A percentile compares a stretch with the other conserved stretches of the same genome.
These are phyloP conservation scores for Dinocampus coccinellae DNA, from an alignment of 2,888 invertebrate species.

Conservation along the genomic window DNA sequence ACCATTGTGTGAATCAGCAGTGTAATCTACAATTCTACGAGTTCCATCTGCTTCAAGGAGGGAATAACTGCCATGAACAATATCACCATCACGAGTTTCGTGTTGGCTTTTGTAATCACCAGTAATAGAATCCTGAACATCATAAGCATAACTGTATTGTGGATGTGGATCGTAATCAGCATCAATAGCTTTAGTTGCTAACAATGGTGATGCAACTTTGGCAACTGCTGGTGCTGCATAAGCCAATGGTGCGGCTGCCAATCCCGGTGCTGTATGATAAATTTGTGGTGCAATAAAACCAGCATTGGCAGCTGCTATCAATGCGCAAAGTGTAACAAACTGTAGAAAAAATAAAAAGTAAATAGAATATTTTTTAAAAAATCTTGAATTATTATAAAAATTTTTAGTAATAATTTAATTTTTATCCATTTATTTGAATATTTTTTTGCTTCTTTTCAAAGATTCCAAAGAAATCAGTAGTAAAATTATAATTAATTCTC, in stretches of 20 bases:
- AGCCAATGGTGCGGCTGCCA: constrained; percentile 59
- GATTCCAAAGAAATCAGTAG: too few relatives aligned
- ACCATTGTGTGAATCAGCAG: constrained; percentile 46
- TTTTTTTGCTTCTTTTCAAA: not conserved
- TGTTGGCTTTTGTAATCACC: constrained; percentile 51
- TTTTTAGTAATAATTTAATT: not conserved
- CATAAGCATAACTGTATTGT: constrained; percentile 64
- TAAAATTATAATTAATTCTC: not conserved
- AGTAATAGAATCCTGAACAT: constrained; percentile 52
- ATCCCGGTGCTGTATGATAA: constrained; percentile 52
- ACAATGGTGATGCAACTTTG: constrained; percentile 54
- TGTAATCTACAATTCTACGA: constrained; percentile 48
- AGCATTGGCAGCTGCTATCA: constrained; percentile 70
- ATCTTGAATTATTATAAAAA: constrained; percentile 1
- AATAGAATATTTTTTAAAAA: too few relatives aligned
- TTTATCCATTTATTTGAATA: not conserved
- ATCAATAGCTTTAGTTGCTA: constrained; percentile 58
- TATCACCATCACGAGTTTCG: constrained; percentile 49
- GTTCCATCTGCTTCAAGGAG: constrained; percentile 68
- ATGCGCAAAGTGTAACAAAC: constrained; percentile 62
- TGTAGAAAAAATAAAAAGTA: constrained; percentile 37
- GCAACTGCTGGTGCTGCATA: constrained; percentile 56
- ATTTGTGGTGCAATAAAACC: constrained; percentile 65
- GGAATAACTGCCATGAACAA: constrained; percentile 60
- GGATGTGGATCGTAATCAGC: constrained; percentile 63